Base-by-base conservation (phyloP, 2,888 invertebrate genomes). In the Julus scanicus region DNA sequence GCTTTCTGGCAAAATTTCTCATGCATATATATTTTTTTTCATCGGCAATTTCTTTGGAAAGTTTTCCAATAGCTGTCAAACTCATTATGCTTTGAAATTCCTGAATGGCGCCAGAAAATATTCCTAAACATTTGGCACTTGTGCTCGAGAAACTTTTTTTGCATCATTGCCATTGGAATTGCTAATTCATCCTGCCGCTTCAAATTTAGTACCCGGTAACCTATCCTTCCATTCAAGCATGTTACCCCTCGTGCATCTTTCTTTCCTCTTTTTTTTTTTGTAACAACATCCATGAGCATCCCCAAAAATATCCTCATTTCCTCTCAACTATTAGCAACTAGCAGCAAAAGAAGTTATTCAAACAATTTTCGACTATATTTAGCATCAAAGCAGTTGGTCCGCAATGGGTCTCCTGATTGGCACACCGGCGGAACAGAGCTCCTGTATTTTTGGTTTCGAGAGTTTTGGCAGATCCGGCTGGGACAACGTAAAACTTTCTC, bases 291-390 rank as follows among this genome's bases (percentile, higher is more conserved):
- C 53, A 15, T 53, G 53, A 2, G 53, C 53, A 53, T 53, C 53
- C 53, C n/a, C 53, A 53, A 53, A 48, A 53, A 53, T 53, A 53
- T 15, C 53, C 53, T 15, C 53, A 53, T 53, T 53, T 53, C 53
- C 53, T 53, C 53, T 53, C 53, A 53, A 53, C 53, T 53, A 53
- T 53, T 53, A 53, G 53, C 53, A 53, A 53, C 53, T 53, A 53
- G 53, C 53, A 53, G 53, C 53, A 53, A 53, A 53, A 53, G 53
- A 53, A 53, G 53, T 15, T 53, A 53, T 53, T 53, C 53, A 53
- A 53, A 53, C 53, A 53, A 53, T 53, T 53, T 53, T 15, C 11
- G 15, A 53, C 53, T 53, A 53, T 53, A 53, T 53, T 53, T 53
- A 53, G 53, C 53, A 53, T 53, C 53, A 53, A 53, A 53, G 53